These are phyloP conservation scores for Drosophila pegasa DNA, from an alignment of 2,888 invertebrate species.

Conservation along the genomic window DNA sequence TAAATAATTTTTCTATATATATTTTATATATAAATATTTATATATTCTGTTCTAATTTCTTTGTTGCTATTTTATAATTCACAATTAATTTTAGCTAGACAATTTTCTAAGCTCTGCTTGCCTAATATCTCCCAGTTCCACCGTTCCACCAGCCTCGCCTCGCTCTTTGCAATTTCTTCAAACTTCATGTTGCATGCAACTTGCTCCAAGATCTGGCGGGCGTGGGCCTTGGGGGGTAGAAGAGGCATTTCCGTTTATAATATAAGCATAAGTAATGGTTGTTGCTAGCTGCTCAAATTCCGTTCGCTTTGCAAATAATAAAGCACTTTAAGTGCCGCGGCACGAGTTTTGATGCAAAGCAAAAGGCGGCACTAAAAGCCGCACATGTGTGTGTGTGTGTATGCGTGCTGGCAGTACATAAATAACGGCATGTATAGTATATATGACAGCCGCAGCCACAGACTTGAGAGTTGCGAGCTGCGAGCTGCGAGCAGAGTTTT, in stretches of 20 bases:
- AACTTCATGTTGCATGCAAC: conserved; percentile 19
- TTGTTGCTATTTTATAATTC: neutral
- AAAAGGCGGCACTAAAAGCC: conserved; percentile 52
- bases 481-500: conserved; percentile 41
- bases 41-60: neutral
- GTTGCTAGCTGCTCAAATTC: conserved; percentile 31
- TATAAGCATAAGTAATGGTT: conserved; percentile 29
- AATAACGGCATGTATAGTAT: conserved; percentile 41
- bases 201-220: neutral
- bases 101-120: neutral
- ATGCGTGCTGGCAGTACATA: conserved; percentile 54
- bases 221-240: neutral
- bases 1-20: too few species aligned
- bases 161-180: neutral
- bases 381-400: conserved; percentile 7
- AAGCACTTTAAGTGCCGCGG: conserved; percentile 62
- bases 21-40: neutral
- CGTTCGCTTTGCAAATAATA: conserved; percentile 50
- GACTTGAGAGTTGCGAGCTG: conserved; percentile 17
- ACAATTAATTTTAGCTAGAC: neutral
- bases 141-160: too few species aligned
- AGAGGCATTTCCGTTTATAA: conserved; percentile 12
- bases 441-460: conserved; percentile 34
- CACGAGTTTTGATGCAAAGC: conserved; percentile 44
- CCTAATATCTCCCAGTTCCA: neutral